Evolutionary conservation across 2,888 invertebrate genomes (phyloP).

Genomic region (Escarpia spicata): DNA sequence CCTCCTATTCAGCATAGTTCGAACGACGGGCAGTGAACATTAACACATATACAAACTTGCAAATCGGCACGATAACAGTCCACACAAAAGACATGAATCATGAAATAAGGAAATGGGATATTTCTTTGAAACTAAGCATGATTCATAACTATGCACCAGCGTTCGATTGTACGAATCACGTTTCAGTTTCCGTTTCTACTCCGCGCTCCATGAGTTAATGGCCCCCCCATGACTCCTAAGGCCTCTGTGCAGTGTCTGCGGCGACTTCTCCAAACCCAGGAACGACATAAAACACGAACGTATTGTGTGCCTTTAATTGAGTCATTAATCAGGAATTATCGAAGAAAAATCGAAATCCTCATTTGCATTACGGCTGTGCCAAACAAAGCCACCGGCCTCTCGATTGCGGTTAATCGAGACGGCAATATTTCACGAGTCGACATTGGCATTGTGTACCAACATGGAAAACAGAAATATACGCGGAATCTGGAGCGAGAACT

Average conservation of each 20-base stretch:
- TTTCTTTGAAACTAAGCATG: not conserved
- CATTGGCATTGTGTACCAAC: not conserved
- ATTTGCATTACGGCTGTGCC: not conserved
- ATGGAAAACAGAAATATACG: not conserved
- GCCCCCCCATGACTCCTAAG: not conserved
- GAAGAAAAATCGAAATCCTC: not conserved
- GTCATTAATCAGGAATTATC: slow-evolving; percentile 16
- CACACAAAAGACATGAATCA: not conserved
- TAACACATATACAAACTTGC: not conserved
- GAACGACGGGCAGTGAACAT: not conserved
- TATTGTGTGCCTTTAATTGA: not conserved
- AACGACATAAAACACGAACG: slow-evolving; percentile 16
- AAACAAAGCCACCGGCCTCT: not conserved
- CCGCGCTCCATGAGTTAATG: not conserved
- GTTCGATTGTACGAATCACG: not conserved
- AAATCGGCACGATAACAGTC: slow-evolving; percentile 5
- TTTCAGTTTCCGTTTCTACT: not conserved
- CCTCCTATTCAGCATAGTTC: not conserved
- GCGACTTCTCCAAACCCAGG: not conserved
- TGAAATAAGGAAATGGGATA: not conserved
- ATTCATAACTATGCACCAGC: not conserved
- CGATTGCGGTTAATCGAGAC: not conserved
- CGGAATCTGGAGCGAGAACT: not conserved
- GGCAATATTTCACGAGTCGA: slow-evolving; percentile 11
- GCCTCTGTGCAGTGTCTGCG: not conserved